Conservation (phyloP, 2,113 vertebrate species). For the Corythaixoides concolor region DNA sequence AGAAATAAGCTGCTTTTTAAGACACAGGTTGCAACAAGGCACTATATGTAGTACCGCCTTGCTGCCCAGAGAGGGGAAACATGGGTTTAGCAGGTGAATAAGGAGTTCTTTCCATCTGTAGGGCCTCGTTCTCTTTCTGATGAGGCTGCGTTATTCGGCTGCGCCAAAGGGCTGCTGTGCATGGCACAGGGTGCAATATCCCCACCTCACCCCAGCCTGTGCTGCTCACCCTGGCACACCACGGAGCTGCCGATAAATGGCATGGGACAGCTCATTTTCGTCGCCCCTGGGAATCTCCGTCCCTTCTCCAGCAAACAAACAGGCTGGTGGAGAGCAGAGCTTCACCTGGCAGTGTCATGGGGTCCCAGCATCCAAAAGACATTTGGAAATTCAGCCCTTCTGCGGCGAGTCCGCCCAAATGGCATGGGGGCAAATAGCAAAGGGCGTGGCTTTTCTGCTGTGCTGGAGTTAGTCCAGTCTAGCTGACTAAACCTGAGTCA, state of each 20-base stretch:
- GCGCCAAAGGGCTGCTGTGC: neutral
- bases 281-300: neutral
- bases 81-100: neutral
- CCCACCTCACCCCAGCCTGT: neutral
- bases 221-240: accelerated
- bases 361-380: neutral
- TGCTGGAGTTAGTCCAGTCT: neutral
- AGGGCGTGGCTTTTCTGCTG: neutral
- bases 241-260: neutral
- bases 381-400: neutral
- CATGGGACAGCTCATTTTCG: neutral
- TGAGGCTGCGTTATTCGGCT: accelerated
- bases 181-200: neutral
- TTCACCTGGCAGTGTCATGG: neutral
- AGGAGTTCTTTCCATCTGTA: neutral
- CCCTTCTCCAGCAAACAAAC: neutral
- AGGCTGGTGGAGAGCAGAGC: neutral
- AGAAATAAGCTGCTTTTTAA: neutral
- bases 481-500: neutral
- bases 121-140: neutral
- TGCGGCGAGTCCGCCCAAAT: accelerated
- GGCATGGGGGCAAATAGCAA: neutral
- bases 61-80: neutral
- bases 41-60: neutral
- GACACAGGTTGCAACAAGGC: neutral